Percentiles rank a stretch among this genome's conserved stretches.
Conservation (phyloP, 1,140 invertebrate genomes). For the Colletes latitarsis region DNA sequence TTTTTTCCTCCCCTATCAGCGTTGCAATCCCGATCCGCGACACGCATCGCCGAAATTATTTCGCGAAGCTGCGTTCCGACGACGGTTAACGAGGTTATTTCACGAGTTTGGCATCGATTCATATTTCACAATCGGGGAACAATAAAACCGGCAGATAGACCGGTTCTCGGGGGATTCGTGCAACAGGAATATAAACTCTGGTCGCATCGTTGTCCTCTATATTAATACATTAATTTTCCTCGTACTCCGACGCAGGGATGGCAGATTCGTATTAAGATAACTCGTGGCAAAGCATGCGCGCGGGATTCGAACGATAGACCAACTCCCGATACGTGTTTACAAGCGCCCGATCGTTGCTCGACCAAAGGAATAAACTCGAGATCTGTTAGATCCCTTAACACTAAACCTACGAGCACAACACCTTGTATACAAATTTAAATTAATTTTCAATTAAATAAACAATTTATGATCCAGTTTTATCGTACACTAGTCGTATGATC, state of each 20-base stretch:
- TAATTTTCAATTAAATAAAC: too few species aligned
- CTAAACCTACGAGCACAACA: too few species aligned
- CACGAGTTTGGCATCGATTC: constrained; percentile 17
- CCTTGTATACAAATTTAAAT: too few species aligned
- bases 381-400: too few species aligned
- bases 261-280: constrained; percentile 48
- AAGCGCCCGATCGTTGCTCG: too few species aligned
- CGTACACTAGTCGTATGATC: too few species aligned
- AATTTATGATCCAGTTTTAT: too few species aligned
- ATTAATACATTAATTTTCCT: constrained; percentile 50
- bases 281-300: neutral
- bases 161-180: constrained; percentile 32
- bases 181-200: constrained; percentile 33
- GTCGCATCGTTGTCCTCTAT: constrained; percentile 2
- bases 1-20: too few species aligned
- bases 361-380: too few species aligned
- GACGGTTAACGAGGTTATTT: constrained; percentile 46
- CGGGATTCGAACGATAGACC: neutral
- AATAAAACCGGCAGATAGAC: constrained; percentile 1
- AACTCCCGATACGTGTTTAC: neutral
- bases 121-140: neutral
- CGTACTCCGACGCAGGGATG: constrained; percentile 35
- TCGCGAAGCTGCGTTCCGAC: constrained; percentile 28
- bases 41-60: neutral
- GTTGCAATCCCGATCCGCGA: neutral